phyloP scores from a whole-genome alignment of 2,113 vertebrate genomes.

The Atrichornis clamosus region DNA sequence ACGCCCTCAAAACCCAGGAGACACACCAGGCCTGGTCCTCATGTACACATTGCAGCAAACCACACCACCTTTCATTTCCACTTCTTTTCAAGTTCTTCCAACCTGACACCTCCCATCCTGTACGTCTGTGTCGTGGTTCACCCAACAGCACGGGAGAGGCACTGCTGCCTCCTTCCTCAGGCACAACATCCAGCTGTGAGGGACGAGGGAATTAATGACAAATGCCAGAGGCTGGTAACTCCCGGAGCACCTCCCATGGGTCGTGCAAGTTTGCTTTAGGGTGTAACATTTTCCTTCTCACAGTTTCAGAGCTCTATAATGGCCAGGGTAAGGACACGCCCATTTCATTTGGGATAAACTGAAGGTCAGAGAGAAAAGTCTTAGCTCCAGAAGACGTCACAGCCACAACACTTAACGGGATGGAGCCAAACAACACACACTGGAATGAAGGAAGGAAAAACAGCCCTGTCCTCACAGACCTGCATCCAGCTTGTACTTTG shows the following conservation, averaged over 20 bases:
- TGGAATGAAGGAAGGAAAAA: background rate
- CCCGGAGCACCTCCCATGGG: accelerated
- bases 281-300: background rate
- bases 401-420: background rate
- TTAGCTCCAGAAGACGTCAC: background rate
- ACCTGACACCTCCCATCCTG: background rate
- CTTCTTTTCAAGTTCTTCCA: background rate
- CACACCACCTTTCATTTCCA: background rate
- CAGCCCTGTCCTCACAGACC: background rate
- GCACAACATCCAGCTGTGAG: background rate
- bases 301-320: background rate
- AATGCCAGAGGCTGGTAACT: accelerated
- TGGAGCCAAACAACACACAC: background rate
- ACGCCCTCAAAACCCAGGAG: background rate
- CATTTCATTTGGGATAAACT: background rate
- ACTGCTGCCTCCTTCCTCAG: background rate
- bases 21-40: accelerated
- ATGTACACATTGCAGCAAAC: background rate
- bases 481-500: background rate
- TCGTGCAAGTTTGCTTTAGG: too few species aligned
- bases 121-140: accelerated
- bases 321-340: background rate
- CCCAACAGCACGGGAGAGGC: background rate
- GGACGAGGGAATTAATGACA: accelerated
- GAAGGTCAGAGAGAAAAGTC: background rate